Evolutionary conservation across 1,140 invertebrate genomes (phyloP).

Genomic region (Drosophila lowei): DNA sequence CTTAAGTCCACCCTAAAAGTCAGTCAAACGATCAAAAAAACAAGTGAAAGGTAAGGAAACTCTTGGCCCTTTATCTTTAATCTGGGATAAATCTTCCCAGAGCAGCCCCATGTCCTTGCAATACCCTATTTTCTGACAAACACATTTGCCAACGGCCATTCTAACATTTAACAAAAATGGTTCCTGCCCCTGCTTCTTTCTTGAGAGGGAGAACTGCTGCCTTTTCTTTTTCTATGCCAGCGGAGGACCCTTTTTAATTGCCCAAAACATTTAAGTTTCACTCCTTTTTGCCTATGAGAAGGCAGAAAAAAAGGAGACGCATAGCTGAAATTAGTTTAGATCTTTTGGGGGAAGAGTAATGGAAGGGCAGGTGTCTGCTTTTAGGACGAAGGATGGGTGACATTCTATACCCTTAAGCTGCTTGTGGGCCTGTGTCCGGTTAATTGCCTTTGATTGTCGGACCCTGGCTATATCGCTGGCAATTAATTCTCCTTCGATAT

Average conservation of each 20-base stretch:
- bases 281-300: conserved; percentile 11
- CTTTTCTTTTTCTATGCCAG: conserved; percentile 29
- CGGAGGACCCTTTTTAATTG: conserved; percentile 69
- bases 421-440: conserved; percentile 36
- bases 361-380: conserved; percentile 10
- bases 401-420: conserved; percentile 25
- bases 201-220: conserved; percentile 3
- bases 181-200: conserved; percentile 6
- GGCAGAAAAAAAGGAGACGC: conserved; percentile 15
- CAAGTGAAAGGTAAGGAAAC: too few species aligned
- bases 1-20: too few species aligned
- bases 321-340: conserved; percentile 38
- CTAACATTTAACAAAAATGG: conserved; percentile 12
- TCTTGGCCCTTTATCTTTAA: too few species aligned
- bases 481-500: conserved; percentile 45
- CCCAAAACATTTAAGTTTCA: conserved; percentile 46
- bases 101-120: too few species aligned
- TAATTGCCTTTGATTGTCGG: conserved; percentile 43
- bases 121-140: too few species aligned
- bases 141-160: background rate
- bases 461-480: conserved; percentile 23
- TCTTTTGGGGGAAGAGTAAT: background rate
- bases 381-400: background rate
- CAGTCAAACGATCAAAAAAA: background rate
- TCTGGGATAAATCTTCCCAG: too few species aligned